Evolutionary conservation across 2,797 vertebrate genomes (phyloP), one percentile per base, ranked within the genome.

Genomic region (Psittacula derbiana): DNA sequence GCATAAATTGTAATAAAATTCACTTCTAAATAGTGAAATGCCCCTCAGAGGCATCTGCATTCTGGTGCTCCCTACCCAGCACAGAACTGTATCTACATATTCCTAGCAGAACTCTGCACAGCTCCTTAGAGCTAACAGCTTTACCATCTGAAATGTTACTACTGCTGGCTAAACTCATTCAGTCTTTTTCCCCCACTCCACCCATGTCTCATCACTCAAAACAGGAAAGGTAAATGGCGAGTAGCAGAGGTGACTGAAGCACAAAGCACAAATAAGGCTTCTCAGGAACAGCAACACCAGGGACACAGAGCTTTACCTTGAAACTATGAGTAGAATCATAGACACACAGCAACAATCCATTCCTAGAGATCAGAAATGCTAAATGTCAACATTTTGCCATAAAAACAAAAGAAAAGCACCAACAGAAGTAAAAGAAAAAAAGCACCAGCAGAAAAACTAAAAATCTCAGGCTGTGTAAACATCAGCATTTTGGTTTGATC

Each of bases 171-270:
- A 20, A 90, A 53, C 28, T 30, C 24, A 25, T 28, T 73, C 13
- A 41, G 27, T 20, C 8, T 38, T 58, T 7, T 4, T 3, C 4
- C 5, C 8, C 3, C 2, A 2, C 17, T 41, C n/a, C 6, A 24
- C n/a, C 58, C 27, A 43, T 5, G 3, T 25, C 41, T 21, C 20
- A 44, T 12, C 23, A 47, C 33, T 33, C 65, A 71, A 66, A 72
- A 49, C 6, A 38, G 15, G 16, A 62, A 82, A 55, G 9, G 36
- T n/a, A 85, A 90, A 74, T 9, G 11, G 28, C 31, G 75, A 60
- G 33, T 24, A 61, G 40, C 44, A 70, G 33, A 36, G 9, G 20
- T 18, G 38, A 62, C 30, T 19, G 16, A 43, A 65, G 36, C 25
- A 60, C 1, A 2, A 4, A 4, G 17, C 8, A 61, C 41, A 52